phyloP scores from a whole-genome alignment of 2,113 vertebrate genomes.

The Eubucco bourcierii region DNA sequence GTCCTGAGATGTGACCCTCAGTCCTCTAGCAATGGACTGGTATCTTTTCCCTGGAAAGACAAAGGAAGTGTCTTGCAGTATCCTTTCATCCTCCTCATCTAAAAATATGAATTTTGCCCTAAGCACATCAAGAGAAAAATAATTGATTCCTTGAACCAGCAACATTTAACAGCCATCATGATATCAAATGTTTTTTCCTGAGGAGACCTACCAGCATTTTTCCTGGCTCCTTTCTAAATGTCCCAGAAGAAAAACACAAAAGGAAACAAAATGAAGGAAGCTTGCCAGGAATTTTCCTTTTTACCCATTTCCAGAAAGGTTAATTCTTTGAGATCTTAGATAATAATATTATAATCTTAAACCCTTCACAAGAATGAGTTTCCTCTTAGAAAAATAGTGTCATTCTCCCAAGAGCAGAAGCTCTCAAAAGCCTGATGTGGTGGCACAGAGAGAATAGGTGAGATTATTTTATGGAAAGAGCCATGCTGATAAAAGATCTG shows the following conservation, averaged over 20 bases:
- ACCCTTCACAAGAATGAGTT: neutral
- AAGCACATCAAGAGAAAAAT: slow-evolving; percentile 4
- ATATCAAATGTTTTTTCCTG: neutral
- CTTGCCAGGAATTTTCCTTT: neutral
- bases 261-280: neutral
- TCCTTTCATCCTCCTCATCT: neutral
- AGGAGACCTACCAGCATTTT: neutral
- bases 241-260: neutral
- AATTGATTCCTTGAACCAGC: slow-evolving; percentile 43
- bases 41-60: neutral
- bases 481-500: neutral
- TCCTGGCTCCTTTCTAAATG: neutral
- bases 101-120: slow-evolving; percentile 37
- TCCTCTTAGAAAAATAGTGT: neutral
- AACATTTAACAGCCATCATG: neutral
- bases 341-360: neutral
- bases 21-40: slow-evolving; percentile 28
- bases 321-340: neutral
- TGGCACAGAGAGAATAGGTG: neutral
- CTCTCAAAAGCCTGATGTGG: neutral
- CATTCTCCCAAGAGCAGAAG: neutral
- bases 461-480: neutral
- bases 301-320: neutral
- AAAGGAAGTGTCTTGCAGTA: neutral
- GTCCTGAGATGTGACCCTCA: neutral